Conservation (phyloP, 2,888 invertebrate genomes). For the Terebella lapidaria region DNA sequence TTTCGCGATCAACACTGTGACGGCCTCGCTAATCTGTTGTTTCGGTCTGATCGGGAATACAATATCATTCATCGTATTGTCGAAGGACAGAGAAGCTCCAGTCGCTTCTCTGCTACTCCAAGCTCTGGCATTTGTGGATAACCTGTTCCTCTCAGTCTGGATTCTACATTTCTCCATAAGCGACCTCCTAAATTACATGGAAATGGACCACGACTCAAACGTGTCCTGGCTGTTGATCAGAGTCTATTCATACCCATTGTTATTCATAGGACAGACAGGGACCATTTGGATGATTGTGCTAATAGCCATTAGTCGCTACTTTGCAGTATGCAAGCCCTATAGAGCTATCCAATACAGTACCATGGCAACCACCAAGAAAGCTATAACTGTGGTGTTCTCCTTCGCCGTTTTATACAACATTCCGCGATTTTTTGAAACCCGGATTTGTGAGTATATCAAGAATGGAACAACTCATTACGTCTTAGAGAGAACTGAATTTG, state of each 20-base stretch:
- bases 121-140: slow-evolving; percentile 11
- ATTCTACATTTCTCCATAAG: slow-evolving; percentile 14
- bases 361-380: slow-evolving; percentile 19
- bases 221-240: slow-evolving; percentile 18
- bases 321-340: slow-evolving; percentile 27
- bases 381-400: slow-evolving; percentile 15
- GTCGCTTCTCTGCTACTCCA: slow-evolving; percentile 15
- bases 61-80: slow-evolving; percentile 11
- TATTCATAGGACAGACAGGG: slow-evolving; percentile 26
- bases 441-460: too few relatives aligned
- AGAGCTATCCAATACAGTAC: slow-evolving; percentile 20
- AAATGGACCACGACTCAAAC: not conserved
- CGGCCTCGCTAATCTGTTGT: slow-evolving; percentile 9
- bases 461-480: too few relatives aligned
- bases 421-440: slow-evolving; percentile 25
- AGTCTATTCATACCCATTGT: slow-evolving; percentile 22
- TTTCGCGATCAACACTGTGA: slow-evolving; percentile 14
- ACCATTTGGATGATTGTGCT: too few relatives aligned
- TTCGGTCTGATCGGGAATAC: slow-evolving; percentile 14
- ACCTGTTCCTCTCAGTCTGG: slow-evolving; percentile 15
- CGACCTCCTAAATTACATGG: not conserved
- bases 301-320: slow-evolving; percentile 26
- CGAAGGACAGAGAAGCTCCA: slow-evolving; percentile 8
- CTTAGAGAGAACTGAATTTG: slow-evolving; percentile 14
- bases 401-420: slow-evolving; percentile 23